Evolutionary conservation across 2,888 invertebrate genomes (phyloP).

Genomic region (Nemotelus nigrinus): DNA sequence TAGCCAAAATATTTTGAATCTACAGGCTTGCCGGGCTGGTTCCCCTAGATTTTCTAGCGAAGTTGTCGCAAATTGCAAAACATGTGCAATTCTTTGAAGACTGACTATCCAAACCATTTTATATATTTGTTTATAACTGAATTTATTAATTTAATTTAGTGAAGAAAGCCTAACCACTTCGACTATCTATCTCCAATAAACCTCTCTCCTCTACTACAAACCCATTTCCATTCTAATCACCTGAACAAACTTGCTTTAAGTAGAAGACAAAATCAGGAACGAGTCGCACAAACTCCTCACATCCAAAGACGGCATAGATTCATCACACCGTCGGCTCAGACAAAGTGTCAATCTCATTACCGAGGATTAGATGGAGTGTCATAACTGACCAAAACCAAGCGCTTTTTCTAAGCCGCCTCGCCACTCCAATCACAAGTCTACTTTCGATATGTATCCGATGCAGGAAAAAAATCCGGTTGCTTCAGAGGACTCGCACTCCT

Average conservation of each 20-base stretch:
- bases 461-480: background rate
- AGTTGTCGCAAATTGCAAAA: too few relatives aligned
- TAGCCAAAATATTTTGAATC: too few relatives aligned
- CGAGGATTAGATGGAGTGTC: conserved; percentile 40
- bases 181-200: background rate
- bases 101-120: too few relatives aligned
- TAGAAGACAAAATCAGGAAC: background rate
- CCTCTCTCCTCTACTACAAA: background rate
- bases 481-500: background rate
- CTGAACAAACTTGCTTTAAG: background rate
- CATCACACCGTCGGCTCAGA: conserved; percentile 33
- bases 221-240: background rate
- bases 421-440: conserved; percentile 4
- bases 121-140: too few relatives aligned
- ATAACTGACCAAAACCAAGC: conserved; percentile 23
- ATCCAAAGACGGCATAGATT: conserved; percentile 8
- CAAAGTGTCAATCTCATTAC: conserved; percentile 46
- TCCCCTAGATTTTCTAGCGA: too few relatives aligned
- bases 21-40: too few relatives aligned
- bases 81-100: too few relatives aligned
- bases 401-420: conserved; percentile 24
- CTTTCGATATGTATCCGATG: conserved; percentile 13
- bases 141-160: too few relatives aligned
- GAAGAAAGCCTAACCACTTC: background rate
- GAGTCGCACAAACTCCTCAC: background rate